These are phyloP conservation scores for Orchesellides sinensis DNA, from an alignment of 2,888 invertebrate species.

Conservation along the genomic window DNA sequence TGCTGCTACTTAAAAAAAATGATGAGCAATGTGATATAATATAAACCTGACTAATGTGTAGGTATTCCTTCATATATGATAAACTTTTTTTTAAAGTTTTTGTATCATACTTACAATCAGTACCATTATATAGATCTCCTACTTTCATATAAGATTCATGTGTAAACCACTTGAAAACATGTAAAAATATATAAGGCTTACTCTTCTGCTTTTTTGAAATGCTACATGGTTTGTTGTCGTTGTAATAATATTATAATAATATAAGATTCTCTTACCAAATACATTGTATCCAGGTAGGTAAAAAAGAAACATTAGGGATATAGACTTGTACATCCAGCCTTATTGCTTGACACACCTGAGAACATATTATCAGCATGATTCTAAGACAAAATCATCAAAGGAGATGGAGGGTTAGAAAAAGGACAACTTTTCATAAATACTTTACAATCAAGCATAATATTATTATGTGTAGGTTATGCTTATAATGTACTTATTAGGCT, in stretches of 20 bases:
- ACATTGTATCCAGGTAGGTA: background rate
- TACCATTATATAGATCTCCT: too few relatives aligned
- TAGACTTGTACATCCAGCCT: background rate
- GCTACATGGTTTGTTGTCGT: too few relatives aligned
- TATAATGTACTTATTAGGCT: background rate
- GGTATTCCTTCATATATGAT: slow-evolving; percentile 1
- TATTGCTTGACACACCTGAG: slow-evolving; percentile 48
- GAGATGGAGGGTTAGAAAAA: slow-evolving; percentile 36
- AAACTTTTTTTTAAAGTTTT: background rate
- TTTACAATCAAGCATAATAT: background rate
- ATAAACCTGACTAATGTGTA: slow-evolving; percentile 44
- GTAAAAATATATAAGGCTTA: background rate
- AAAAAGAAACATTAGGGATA: background rate
- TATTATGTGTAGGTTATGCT: background rate
- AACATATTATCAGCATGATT: slow-evolving; percentile 27
- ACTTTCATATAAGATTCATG: too few relatives aligned
- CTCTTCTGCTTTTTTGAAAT: background rate
- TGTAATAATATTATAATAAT: slow-evolving; percentile 4
- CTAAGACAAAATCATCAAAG: slow-evolving; percentile 49
- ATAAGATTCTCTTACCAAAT: slow-evolving; percentile 3
- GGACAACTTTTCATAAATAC: slow-evolving; percentile 36
- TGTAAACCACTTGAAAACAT: background rate
- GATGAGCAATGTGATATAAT: slow-evolving; percentile 51
- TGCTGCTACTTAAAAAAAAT: slow-evolving; percentile 24
- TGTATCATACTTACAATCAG: too few relatives aligned